Evolutionary conservation across 2,797 vertebrate genomes (phyloP), one percentile per base, ranked within the genome.

Genomic region (Carcharodon carcharias): DNA sequence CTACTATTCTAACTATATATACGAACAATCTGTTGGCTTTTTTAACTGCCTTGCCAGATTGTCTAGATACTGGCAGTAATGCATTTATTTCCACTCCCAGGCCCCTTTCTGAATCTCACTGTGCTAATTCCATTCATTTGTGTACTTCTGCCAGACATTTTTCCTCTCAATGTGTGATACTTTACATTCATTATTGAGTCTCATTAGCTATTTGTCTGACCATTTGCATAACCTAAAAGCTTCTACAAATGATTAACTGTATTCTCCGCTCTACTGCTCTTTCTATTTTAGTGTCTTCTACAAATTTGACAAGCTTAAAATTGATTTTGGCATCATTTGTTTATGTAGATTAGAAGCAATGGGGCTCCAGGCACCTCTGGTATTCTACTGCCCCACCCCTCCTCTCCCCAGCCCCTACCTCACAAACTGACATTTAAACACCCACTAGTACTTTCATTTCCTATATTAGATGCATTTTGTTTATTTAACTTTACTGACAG

Each of bases 171-270:
- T 93, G n/a, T 93, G 61, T 45, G 67, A 23, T 93, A 93, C 91
- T 93, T 93, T 67, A 93, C 91, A 93, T 93, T 93, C 91, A 93
- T 93, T 93, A 93, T 93, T 93, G 91, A 93, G 63, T 93, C 91
- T 93, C 91, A 93, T 93, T 93, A 93, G 91, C 91, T 93, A 93
- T 93, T 93, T 93, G 91, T 67, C 91, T 93, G 91, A 93, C 91
- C 63, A 93, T 93, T 93, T 93, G 63, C 91, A 93, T 93, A 93
- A 93, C 91, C 63, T 65, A 93, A 93, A 67, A 93, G 91, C 91
- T 93, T 93, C 91, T 65, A 23, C 91, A 67, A 93, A 93, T 93
- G 91, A 93, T 93, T 93, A 93, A 93, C 91, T 93, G 91, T 93
- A 93, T 93, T 93, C 91, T 65, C 91, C 63, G 91, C 91, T 67